phyloP scores from a whole-genome alignment of 2,888 invertebrate genomes.

The Thecocarcelia acutangulata region DNA sequence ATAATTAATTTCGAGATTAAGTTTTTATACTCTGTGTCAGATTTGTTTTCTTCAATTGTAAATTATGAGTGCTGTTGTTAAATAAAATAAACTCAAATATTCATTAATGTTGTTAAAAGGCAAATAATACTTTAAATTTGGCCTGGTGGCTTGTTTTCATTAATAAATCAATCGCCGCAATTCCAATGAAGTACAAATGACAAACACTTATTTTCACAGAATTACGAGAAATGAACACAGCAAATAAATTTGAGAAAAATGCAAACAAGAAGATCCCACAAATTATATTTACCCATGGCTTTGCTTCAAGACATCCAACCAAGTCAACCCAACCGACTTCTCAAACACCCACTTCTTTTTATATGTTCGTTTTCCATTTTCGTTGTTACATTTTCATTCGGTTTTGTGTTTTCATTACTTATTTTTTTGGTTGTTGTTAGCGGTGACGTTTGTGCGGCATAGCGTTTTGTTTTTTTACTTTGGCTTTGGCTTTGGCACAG shows the following conservation, averaged over 20 bases:
- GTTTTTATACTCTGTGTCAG: background rate
- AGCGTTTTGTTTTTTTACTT: slow-evolving; percentile 23
- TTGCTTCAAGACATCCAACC: slow-evolving; percentile 8
- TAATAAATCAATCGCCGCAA: slow-evolving; percentile 44
- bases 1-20: background rate
- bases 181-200: slow-evolving; percentile 43
- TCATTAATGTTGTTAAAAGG: slow-evolving; percentile 23
- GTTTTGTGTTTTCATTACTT: background rate
- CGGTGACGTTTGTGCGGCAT: slow-evolving; percentile 3
- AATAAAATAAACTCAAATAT: slow-evolving; percentile 11
- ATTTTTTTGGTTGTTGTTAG: slow-evolving; percentile 24
- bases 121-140: slow-evolving; percentile 16
- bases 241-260: slow-evolving; percentile 37
- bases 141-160: background rate
- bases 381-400: background rate
- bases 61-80: background rate
- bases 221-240: slow-evolving; percentile 44
- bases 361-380: background rate
- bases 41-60: background rate
- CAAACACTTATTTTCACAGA: slow-evolving; percentile 55
- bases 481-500: slow-evolving; percentile 46
- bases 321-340: background rate
- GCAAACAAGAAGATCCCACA: slow-evolving; percentile 40
- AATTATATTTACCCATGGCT: slow-evolving; percentile 61
- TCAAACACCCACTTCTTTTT: slow-evolving; percentile 21